Percentiles rank a stretch among this genome's conserved stretches.
Conservation (phyloP, 2,888 invertebrate species). For the Acrocera orbiculus region DNA sequence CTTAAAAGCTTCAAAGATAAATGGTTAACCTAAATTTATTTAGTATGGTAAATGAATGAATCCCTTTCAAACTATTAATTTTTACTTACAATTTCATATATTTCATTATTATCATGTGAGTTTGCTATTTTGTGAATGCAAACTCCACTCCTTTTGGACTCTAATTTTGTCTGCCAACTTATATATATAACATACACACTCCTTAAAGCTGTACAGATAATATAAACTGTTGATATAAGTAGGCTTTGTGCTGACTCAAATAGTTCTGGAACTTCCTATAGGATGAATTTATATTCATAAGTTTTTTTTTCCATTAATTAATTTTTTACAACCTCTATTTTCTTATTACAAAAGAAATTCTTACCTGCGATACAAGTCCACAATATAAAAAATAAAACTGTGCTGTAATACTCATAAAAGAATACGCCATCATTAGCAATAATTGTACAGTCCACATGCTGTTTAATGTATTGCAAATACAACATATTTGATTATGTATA, state of each 20-base stretch:
- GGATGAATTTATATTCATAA: neutral
- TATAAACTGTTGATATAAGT: constrained; percentile 20
- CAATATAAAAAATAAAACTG: constrained; percentile 31
- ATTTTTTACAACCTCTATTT: neutral
- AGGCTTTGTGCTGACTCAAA: constrained; percentile 28
- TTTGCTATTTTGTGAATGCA: constrained; percentile 29
- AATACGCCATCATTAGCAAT: constrained; percentile 28
- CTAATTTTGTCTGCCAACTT: constrained; percentile 30
- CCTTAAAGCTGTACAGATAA: constrained; percentile 26
- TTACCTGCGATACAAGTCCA: constrained; percentile 24
- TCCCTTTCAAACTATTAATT: constrained; percentile 1
- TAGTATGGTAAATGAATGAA: too few relatives aligned
- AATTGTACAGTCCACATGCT: constrained; percentile 30
- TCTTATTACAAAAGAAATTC: neutral
- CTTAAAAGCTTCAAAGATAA: constrained; percentile 29
- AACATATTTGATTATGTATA: constrained; percentile 30
- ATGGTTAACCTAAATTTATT: constrained; percentile 22
- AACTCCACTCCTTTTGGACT: constrained; percentile 29
- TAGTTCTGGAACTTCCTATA: constrained; percentile 21
- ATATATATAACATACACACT: constrained; percentile 29
- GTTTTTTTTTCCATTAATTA: too few relatives aligned
- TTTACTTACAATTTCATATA: constrained; percentile 26
- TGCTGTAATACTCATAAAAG: constrained; percentile 29
- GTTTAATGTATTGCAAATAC: constrained; percentile 28
- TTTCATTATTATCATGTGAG: constrained; percentile 26